These are phyloP conservation scores for Hiodon alosoides DNA, from an alignment of 2,113 vertebrate species.

Conservation along the genomic window DNA sequence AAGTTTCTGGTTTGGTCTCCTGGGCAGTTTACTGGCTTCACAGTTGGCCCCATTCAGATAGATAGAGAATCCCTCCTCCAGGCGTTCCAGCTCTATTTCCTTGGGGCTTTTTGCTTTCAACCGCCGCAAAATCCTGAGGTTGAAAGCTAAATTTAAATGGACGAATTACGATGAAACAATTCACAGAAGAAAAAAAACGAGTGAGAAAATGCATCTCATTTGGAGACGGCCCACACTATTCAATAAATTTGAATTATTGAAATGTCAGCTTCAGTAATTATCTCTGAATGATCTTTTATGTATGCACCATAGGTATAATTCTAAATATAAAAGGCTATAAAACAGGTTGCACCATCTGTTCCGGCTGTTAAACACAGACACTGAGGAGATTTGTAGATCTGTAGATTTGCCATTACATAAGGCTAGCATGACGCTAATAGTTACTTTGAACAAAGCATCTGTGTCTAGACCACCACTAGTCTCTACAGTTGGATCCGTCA, in stretches of 20 bases:
- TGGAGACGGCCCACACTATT: too few relatives aligned
- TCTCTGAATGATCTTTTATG: not conserved
- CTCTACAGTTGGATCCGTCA: not conserved
- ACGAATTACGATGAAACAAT: too few relatives aligned
- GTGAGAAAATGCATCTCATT: too few relatives aligned
- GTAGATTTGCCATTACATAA: not conserved
- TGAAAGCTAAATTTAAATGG: not conserved
- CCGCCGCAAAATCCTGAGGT: slow-evolving; percentile 67
- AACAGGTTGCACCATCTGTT: not conserved
- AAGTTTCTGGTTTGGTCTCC: slow-evolving; percentile 35
- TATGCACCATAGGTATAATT: not conserved
- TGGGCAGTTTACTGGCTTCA: slow-evolving; percentile 50
- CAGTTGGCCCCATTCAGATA: slow-evolving; percentile 94
- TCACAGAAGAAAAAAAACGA: too few relatives aligned
- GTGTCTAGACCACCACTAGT: not conserved
- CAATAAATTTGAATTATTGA: not conserved
- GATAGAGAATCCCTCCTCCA: slow-evolving; percentile 87
- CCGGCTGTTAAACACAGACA: not conserved
- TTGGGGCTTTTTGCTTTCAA: slow-evolving; percentile 69
- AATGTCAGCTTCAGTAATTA: not conserved
- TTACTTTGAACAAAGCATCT: not conserved
- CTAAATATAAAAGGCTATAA: not conserved
- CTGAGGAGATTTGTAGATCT: not conserved
- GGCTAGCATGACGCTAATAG: not conserved
- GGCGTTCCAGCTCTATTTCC: slow-evolving; percentile 71